These are phyloP conservation scores for Agonopterix heracliana DNA, from an alignment of 2,888 invertebrate species.

Conservation along the genomic window DNA sequence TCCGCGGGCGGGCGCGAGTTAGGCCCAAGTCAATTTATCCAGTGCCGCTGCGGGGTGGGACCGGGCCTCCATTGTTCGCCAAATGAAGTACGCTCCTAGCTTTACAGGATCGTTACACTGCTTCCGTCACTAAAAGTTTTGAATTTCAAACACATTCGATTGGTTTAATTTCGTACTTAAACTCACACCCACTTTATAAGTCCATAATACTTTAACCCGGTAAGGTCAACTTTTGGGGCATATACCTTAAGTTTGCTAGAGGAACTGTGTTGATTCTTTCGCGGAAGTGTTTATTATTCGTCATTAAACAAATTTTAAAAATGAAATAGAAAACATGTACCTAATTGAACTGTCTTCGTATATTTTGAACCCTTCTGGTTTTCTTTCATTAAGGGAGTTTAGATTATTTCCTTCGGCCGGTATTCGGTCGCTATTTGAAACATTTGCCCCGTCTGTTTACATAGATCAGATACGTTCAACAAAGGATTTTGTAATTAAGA, in stretches of 20 bases:
- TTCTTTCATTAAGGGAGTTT: slow-evolving; percentile 63
- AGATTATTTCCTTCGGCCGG: slow-evolving; percentile 64
- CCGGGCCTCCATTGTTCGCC: slow-evolving; percentile 64
- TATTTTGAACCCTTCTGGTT: slow-evolving; percentile 40
- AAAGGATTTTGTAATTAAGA: slow-evolving; percentile 77
- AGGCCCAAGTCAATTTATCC: slow-evolving; percentile 70
- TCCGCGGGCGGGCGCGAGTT: slow-evolving; percentile 64
- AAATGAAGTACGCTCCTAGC: slow-evolving; percentile 65
- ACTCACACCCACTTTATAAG: not conserved
- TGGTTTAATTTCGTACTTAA: not conserved
- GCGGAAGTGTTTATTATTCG: too few species aligned
- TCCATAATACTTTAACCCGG: too few species aligned
- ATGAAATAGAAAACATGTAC: too few species aligned
- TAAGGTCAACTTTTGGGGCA: too few species aligned
- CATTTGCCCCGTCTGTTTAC: slow-evolving; percentile 73
- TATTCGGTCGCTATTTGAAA: slow-evolving; percentile 74
- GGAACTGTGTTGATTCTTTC: too few species aligned
- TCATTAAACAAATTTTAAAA: too few species aligned
- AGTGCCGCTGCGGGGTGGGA: slow-evolving; percentile 54
- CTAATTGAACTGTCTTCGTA: too few species aligned
- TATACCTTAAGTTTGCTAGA: too few species aligned
- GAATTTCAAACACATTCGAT: slow-evolving; percentile 3
- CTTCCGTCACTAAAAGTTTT: slow-evolving; percentile 38
- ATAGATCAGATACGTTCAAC: slow-evolving; percentile 76
- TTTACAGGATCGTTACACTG: slow-evolving; percentile 58